Evolutionary conservation across 2,888 invertebrate species (phyloP).

Genomic region (Ectropis crepuscularia): DNA sequence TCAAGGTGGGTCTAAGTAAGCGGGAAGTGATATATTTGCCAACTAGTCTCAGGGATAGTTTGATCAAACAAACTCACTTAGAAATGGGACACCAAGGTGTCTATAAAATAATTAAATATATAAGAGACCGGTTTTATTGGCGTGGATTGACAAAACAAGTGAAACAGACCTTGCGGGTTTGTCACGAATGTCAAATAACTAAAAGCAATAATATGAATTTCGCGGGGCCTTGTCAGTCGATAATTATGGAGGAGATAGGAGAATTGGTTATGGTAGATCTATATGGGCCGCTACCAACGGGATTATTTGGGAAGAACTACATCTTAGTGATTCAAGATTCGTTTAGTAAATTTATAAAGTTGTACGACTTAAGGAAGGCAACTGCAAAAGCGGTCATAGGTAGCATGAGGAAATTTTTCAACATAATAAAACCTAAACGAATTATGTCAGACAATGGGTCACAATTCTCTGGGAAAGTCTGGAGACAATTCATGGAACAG

Average conservation of each 20-base stretch:
- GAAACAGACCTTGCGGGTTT: not conserved
- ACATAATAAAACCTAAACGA: not conserved
- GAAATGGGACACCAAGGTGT: constrained; percentile 21
- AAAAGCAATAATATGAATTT: not conserved
- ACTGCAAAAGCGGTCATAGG: not conserved
- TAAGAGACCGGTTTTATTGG: not conserved
- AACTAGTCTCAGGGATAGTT: not conserved
- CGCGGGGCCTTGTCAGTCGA: not conserved
- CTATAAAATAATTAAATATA: not conserved
- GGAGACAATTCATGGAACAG: not conserved
- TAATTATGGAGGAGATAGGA: not conserved
- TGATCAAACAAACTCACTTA: not conserved
- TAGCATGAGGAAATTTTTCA: not conserved
- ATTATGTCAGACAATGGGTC: constrained; percentile 2
- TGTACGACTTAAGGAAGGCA: not conserved
- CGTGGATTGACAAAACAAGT: not conserved
- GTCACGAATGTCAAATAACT: not conserved
- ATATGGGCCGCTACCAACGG: not conserved
- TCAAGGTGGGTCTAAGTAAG: not conserved
- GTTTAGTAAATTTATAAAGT: not conserved
- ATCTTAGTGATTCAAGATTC: constrained; percentile 5
- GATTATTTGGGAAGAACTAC: not conserved
- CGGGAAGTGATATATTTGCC: constrained; percentile 6
- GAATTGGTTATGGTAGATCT: constrained; percentile 4
- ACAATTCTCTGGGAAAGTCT: not conserved